phyloP scores from a whole-genome alignment of 2,888 invertebrate species.

The Ectemnius cavifrons region DNA sequence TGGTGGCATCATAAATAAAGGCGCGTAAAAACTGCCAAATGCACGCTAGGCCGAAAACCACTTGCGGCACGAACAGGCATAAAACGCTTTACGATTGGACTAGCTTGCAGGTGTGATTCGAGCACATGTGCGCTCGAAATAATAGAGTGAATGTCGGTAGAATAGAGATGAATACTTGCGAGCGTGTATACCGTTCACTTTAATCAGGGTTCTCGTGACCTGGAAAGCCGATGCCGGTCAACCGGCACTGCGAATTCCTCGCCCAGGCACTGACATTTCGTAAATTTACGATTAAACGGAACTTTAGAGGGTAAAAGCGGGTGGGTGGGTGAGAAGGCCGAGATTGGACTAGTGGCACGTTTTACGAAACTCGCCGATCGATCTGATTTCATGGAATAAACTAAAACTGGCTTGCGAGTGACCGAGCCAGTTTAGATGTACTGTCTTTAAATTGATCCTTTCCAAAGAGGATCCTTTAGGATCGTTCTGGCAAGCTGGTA shows the following conservation, averaged over 20 bases:
- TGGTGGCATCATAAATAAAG: too few relatives aligned
- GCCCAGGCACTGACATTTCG: conserved; percentile 44
- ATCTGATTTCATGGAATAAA: conserved; percentile 26
- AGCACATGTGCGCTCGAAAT: too few relatives aligned
- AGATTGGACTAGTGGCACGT: conserved; percentile 28
- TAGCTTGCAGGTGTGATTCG: too few relatives aligned
- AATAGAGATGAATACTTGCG: too few relatives aligned
- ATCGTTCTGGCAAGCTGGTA: neutral
- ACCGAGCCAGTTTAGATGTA: too few relatives aligned
- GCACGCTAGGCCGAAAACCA: too few relatives aligned
- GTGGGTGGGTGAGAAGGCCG: neutral
- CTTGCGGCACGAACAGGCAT: too few relatives aligned
- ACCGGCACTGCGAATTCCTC: conserved; percentile 28
- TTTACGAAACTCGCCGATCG: conserved; percentile 29
- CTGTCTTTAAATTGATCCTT: neutral
- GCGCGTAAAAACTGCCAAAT: too few relatives aligned
- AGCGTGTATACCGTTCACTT: too few relatives aligned
- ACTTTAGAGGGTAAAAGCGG: neutral
- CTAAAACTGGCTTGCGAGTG: neutral
- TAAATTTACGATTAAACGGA: conserved; percentile 21
- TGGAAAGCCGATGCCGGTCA: conserved; percentile 6
- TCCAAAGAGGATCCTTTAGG: conserved; percentile 3
- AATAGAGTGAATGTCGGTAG: too few relatives aligned
- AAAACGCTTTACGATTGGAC: too few relatives aligned
- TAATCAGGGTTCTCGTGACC: neutral